Evolutionary conservation across 2,888 invertebrate genomes (phyloP).

Genomic region (Chrysotoxum bicinctum): DNA sequence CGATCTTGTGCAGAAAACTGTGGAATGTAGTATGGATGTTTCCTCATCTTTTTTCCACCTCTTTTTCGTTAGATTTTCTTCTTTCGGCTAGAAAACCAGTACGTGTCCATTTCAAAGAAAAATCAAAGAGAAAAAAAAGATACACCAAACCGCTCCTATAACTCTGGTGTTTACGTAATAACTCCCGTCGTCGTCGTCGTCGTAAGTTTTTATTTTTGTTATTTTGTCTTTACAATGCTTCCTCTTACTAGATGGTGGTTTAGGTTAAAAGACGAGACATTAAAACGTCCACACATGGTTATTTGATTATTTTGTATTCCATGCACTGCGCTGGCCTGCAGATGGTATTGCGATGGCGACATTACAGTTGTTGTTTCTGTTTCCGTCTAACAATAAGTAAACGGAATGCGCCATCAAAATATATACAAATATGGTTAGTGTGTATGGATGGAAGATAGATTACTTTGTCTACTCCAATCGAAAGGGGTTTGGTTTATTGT

Average conservation of each 20-base stretch:
- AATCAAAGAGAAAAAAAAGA: slow-evolving; percentile 3
- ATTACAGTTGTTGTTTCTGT: slow-evolving; percentile 32
- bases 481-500: slow-evolving; percentile 53
- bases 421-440: neutral
- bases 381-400: slow-evolving; percentile 56
- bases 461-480: slow-evolving; percentile 45
- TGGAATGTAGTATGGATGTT: slow-evolving; percentile 47
- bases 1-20: slow-evolving; percentile 40
- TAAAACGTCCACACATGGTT: slow-evolving; percentile 68
- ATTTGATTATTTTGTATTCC: slow-evolving; percentile 67
- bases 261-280: slow-evolving; percentile 39
- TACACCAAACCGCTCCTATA: slow-evolving; percentile 31
- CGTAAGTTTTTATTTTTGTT: slow-evolving; percentile 22
- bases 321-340: slow-evolving; percentile 36
- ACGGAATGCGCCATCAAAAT: slow-evolving; percentile 29
- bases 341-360: slow-evolving; percentile 34
- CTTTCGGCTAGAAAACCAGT: slow-evolving; percentile 19
- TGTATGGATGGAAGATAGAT: slow-evolving; percentile 11
- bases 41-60: slow-evolving; percentile 19
- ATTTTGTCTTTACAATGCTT: slow-evolving; percentile 44
- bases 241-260: slow-evolving; percentile 27
- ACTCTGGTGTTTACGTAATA: slow-evolving; percentile 65
- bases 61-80: slow-evolving; percentile 29
- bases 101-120: slow-evolving; percentile 9
- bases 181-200: slow-evolving; percentile 34